phyloP scores from a whole-genome alignment of 2,113 vertebrate species.

The Hassar affinis region DNA sequence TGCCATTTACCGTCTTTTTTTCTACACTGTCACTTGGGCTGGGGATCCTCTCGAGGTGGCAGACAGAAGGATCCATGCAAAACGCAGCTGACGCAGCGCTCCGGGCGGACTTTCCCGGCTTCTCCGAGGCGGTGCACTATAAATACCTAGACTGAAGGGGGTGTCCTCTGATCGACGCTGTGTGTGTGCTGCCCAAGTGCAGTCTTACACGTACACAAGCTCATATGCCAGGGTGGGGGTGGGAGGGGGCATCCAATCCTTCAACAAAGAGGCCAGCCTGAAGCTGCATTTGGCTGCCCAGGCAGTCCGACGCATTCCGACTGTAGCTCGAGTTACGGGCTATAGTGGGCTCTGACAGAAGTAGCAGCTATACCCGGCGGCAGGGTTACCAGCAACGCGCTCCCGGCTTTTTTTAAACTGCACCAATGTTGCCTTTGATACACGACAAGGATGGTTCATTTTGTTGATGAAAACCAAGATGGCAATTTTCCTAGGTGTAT shows the following conservation, averaged over 20 bases:
- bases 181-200: conserved; percentile 33
- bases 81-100: conserved; percentile 9
- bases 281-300: conserved; percentile 49
- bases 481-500: neutral
- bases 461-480: neutral
- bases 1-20: neutral
- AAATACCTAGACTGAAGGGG: conserved; percentile 28
- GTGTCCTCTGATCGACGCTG: conserved; percentile 38
- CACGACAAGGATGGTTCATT: neutral
- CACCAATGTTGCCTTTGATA: neutral
- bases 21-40: neutral
- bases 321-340: conserved; percentile 42
- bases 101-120: neutral
- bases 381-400: conserved; percentile 24
- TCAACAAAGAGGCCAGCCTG: conserved; percentile 28
- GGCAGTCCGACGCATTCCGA: conserved; percentile 42
- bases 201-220: conserved; percentile 44
- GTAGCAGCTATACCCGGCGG: conserved; percentile 23
- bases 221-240: conserved; percentile 14
- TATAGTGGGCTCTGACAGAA: conserved; percentile 29
- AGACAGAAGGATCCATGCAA: neutral
- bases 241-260: conserved; percentile 41
- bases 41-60: neutral
- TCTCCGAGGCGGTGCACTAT: conserved; percentile 28
- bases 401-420: neutral